Evolutionary conservation across 2,888 invertebrate genomes (phyloP).

Genomic region (Chloroclystis v-ata): DNA sequence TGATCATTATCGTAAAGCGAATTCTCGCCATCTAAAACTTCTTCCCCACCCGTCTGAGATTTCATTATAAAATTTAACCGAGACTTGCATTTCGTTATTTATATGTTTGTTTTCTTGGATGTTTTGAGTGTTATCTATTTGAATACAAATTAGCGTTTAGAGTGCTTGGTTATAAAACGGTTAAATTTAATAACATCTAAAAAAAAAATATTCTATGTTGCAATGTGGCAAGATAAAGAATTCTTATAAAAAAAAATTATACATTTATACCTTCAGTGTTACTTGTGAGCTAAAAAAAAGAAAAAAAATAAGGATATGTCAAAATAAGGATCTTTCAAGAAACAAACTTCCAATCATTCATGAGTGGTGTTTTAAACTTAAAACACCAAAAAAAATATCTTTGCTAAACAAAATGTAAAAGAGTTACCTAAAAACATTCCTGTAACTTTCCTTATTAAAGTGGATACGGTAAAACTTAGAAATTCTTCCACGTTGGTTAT

Average conservation of each 20-base stretch:
- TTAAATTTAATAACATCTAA: not conserved
- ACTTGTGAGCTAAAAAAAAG: too few species aligned
- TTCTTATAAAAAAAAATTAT: too few species aligned
- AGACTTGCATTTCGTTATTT: slow-evolving; percentile 36
- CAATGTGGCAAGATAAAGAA: too few species aligned
- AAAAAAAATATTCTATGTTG: too few species aligned
- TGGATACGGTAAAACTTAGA: slow-evolving; percentile 34
- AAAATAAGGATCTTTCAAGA: too few species aligned
- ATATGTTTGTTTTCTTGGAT: slow-evolving; percentile 29
- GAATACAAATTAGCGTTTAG: not conserved
- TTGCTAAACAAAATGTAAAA: too few species aligned
- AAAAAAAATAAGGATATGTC: too few species aligned
- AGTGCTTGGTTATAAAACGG: not conserved
- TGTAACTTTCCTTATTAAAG: slow-evolving; percentile 32
- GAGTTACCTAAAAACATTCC: not conserved
- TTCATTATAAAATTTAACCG: slow-evolving; percentile 71
- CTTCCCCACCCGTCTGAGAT: slow-evolving; percentile 54
- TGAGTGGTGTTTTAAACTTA: too few species aligned
- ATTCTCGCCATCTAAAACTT: slow-evolving; percentile 65
- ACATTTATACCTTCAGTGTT: too few species aligned
- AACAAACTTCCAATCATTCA: too few species aligned
- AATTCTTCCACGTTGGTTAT: slow-evolving; percentile 53
- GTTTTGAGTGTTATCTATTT: slow-evolving; percentile 3
- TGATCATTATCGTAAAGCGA: slow-evolving; percentile 75
- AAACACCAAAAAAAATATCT: too few species aligned